Evolutionary conservation across 2,113 vertebrate species (phyloP).

Genomic region (sheep (Ovis aries)): ARS-UI_Ramb_v3.0 NC_056054.1:56663501-56664000

Average conservation of each 20-base stretch:
- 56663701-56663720: neutral
- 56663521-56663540: neutral
- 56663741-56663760: neutral
- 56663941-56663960: neutral
- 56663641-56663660: rapidly evolving
- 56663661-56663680: neutral
- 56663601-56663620: neutral
- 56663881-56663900: neutral
- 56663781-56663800: neutral
- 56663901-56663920: neutral
- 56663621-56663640: neutral
- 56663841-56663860: neutral
- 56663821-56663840: neutral
- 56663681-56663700: neutral
- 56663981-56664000: neutral
- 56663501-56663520: neutral
- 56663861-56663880: neutral
- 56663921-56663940: neutral
- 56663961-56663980: neutral
- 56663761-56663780: neutral
- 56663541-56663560: neutral
- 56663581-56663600: neutral
- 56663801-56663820: neutral
- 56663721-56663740: neutral
- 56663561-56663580: neutral